These are phyloP conservation scores for Alosa sapidissima DNA, from an alignment of 2,797 vertebrate species.

Conservation along the genomic window DNA sequence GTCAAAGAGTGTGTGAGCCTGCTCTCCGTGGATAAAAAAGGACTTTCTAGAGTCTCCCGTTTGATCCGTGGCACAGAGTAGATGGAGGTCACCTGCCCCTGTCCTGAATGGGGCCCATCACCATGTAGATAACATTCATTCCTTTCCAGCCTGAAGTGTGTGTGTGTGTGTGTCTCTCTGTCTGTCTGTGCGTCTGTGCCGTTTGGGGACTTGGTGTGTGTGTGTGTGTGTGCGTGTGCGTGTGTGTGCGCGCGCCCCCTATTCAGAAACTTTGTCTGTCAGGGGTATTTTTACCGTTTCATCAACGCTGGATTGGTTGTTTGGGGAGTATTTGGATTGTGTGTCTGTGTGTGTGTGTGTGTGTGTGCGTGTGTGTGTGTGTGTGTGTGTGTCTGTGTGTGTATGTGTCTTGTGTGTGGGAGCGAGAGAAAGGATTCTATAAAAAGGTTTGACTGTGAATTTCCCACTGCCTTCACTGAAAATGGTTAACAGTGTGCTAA, in stretches of 20 bases:
- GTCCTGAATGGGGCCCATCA: not conserved
- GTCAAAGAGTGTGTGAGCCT: slow-evolving; percentile 14
- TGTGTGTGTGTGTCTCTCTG: not conserved
- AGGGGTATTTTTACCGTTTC: no score
- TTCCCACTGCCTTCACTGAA: slow-evolving; percentile 6
- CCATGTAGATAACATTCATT: not conserved
- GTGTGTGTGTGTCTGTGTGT: not conserved
- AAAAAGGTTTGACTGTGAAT: slow-evolving; percentile 8
- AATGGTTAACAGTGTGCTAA: slow-evolving; percentile 12
- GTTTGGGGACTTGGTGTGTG: not conserved
- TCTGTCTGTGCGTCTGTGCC: not conserved
- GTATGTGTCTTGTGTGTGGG: not conserved
- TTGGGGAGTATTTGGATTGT: not conserved
- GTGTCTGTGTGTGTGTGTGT: slow-evolving; percentile 3
- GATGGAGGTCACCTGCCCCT: not conserved
- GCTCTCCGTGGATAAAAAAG: not conserved
- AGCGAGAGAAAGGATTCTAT: not conserved
- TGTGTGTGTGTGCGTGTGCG: not conserved
- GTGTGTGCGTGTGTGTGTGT: not conserved
- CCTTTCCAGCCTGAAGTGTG: not conserved
- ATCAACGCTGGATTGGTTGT: no score
- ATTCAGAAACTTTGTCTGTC: no score
- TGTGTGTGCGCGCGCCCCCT: not conserved
- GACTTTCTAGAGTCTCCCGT: not conserved
- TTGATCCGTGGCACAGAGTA: not conserved